Percentiles rank a stretch among this genome's conserved stretches.
Evolutionary conservation across 1,140 invertebrate species (phyloP).

Genomic region (Calephelis virginiensis): DNA sequence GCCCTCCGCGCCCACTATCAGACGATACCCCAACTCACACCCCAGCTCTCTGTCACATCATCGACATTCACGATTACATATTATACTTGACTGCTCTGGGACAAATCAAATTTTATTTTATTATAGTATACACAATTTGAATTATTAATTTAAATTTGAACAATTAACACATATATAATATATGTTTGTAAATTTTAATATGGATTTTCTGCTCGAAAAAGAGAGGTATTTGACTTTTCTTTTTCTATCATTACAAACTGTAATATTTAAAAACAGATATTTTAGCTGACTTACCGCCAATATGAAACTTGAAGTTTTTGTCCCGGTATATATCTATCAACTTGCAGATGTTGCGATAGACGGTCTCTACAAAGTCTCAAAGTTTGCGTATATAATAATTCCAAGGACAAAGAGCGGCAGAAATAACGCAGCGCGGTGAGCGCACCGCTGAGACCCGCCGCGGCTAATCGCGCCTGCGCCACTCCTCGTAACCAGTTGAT

Average conservation of each 20-base stretch:
- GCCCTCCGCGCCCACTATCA: constrained; percentile 92
- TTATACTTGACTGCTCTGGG: too few relatives aligned
- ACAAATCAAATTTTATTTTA: too few relatives aligned
- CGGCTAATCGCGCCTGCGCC: constrained; percentile 92
- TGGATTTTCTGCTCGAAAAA: too few relatives aligned
- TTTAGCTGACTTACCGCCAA: constrained; percentile 84
- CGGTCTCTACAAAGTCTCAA: constrained; percentile 91
- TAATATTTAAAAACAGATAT: too few relatives aligned
- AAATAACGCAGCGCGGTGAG: constrained; percentile 94
- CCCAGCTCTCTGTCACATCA: constrained; percentile 82
- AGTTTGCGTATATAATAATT: constrained; percentile 97
- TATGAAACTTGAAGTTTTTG: constrained; percentile 94
- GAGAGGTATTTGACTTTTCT: too few relatives aligned
- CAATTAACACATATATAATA: too few relatives aligned
- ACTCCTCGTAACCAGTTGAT: constrained; percentile 94
- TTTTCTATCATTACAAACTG: too few relatives aligned
- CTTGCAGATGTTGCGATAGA: constrained; percentile 92
- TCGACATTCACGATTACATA: not conserved
- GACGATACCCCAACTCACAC: constrained; percentile 91
- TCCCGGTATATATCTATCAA: constrained; percentile 95
- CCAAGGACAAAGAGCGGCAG: constrained; percentile 96
- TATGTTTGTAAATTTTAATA: too few relatives aligned
- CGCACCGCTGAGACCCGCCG: constrained; percentile 88
- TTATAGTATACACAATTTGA: too few relatives aligned
- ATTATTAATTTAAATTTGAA: too few relatives aligned